Evolutionary conservation across 2,113 vertebrate genomes (phyloP).

Genomic region (Xiphias gladius): DNA sequence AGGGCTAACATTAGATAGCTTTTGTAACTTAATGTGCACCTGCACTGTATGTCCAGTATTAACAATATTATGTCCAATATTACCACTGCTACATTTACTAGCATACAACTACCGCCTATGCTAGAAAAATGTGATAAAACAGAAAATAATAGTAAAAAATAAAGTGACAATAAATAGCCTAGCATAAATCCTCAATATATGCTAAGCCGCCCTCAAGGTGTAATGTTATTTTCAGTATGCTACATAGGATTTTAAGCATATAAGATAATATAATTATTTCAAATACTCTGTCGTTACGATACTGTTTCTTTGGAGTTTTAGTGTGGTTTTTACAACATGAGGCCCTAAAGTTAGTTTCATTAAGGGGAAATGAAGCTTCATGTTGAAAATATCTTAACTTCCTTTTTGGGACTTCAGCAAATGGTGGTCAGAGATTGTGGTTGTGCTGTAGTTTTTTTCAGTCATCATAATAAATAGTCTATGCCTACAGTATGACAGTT

Average conservation of each 20-base stretch:
- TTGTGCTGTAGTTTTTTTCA: not conserved
- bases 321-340: not conserved
- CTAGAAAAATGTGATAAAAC: not conserved
- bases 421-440: slow-evolving; percentile 24
- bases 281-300: not conserved
- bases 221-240: not conserved
- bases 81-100: not conserved
- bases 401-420: slow-evolving; percentile 54
- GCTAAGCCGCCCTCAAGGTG: not conserved
- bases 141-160: not conserved
- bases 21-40: not conserved
- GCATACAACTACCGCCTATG: not conserved
- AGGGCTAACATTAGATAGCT: not conserved
- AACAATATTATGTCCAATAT: not conserved
- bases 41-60: not conserved
- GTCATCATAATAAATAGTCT: not conserved
- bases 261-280: not conserved
- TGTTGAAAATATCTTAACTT: slow-evolving; percentile 58
- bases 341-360: not conserved
- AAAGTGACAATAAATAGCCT: not conserved
- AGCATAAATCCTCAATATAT: not conserved
- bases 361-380: slow-evolving; percentile 62
- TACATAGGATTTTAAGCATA: not conserved
- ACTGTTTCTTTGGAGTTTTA: not conserved
- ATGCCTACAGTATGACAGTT: not conserved